phyloP scores from a whole-genome alignment of 2,797 vertebrate species.

The Rhinophrynus dorsalis region DNA sequence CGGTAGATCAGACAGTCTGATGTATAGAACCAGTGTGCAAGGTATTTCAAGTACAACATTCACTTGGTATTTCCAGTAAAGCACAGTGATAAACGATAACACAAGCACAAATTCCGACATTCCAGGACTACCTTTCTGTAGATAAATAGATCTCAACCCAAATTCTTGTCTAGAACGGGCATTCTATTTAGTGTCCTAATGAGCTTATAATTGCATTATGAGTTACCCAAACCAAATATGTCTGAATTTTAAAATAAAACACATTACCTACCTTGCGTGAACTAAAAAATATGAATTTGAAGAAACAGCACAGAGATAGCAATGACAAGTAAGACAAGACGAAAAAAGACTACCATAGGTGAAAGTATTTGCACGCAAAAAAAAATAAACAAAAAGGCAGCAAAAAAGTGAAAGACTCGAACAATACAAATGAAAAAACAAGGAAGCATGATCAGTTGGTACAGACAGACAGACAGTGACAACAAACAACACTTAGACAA shows the following conservation, averaged over 20 bases:
- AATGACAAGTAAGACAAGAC: neutral
- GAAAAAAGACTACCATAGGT: no score
- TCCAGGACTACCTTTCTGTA: neutral
- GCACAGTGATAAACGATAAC: no score
- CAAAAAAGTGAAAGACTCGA: neutral
- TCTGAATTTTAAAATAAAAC: neutral
- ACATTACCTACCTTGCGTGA: conserved; percentile 3
- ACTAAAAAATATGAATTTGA: no score
- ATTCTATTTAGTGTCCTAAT: neutral
- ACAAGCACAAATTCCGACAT: neutral
- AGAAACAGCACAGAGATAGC: neutral
- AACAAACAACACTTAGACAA: neutral
- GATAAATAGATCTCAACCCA: neutral
- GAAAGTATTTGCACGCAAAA: neutral
- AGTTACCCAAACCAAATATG: no score
- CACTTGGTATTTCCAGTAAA: no score
- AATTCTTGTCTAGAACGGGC: no score
- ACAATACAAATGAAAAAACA: neutral
- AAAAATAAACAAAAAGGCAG: neutral
- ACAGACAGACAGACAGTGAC: neutral
- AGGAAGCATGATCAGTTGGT: neutral
- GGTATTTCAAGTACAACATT: no score
- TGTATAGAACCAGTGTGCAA: no score
- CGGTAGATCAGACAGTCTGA: no score
- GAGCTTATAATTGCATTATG: neutral